Conservation (phyloP, 1,140 invertebrate genomes). For the Drosophila novamexicana region DNA sequence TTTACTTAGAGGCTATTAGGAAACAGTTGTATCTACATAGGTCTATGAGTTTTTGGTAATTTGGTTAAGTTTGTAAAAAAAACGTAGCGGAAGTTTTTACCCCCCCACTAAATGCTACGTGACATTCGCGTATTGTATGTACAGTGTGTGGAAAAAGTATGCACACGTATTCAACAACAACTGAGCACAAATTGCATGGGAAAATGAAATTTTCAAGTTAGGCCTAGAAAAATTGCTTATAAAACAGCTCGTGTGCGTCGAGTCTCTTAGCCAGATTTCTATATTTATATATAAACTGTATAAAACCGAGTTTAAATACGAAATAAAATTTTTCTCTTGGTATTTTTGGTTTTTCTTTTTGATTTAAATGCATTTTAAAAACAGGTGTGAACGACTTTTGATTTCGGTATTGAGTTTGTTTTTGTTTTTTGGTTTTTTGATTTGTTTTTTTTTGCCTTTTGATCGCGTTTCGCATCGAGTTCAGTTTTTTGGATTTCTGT, state of each 20-base stretch:
- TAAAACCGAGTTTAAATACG: conserved; percentile 57
- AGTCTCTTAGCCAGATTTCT: conserved; percentile 13
- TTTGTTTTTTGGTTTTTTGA: conserved; percentile 30
- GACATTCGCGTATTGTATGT: conserved; percentile 45
- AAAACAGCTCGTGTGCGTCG: conserved; percentile 55
- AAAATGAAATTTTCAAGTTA: conserved; percentile 34
- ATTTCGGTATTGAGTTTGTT: conserved; percentile 42
- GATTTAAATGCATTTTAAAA: conserved; percentile 74
- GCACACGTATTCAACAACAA: conserved; percentile 19
- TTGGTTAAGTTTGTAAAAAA: conserved; percentile 10
- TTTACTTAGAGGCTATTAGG: conserved; percentile 76
- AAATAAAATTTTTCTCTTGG: conserved; percentile 51
- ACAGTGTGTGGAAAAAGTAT: conserved; percentile 58
- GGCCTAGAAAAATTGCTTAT: conserved; percentile 80
- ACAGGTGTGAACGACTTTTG: conserved; percentile 74
- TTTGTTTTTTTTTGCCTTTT: conserved; percentile 44
- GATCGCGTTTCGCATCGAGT: conserved; percentile 64
- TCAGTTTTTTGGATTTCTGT: conserved; percentile 35
- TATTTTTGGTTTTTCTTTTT: conserved; percentile 23
- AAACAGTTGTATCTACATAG: conserved; percentile 83
- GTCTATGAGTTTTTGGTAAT: conserved; percentile 65
- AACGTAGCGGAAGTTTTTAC: conserved; percentile 36
- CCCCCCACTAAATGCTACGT: conserved; percentile 28
- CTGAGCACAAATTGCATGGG: conserved; percentile 8
- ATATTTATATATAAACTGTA: conserved; percentile 16